Conservation (phyloP, 2,888 invertebrate genomes). For the Polydrusus cervinus region DNA sequence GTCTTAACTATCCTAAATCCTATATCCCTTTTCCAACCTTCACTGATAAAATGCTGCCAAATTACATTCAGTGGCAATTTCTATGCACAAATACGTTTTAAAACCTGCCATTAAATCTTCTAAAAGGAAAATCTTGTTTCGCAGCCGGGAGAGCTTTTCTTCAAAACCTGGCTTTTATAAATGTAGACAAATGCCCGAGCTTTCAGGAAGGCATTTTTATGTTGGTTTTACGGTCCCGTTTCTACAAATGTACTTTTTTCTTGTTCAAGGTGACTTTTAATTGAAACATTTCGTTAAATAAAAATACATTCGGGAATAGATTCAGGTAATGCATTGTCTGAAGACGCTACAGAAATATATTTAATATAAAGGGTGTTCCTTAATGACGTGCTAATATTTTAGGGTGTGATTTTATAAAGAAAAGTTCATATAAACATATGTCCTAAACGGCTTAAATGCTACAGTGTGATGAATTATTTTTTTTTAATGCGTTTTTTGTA, state of each 20-base stretch:
- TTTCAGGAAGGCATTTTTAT: slow-evolving; percentile 28
- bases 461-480: no score
- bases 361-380: no score
- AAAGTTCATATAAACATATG: no score
- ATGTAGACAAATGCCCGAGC: slow-evolving; percentile 34
- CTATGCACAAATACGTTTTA: slow-evolving; percentile 44
- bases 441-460: no score
- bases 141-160: slow-evolving; percentile 23
- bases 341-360: no score
- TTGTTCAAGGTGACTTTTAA: slow-evolving; percentile 15
- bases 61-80: slow-evolving; percentile 40
- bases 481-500: no score
- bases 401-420: no score
- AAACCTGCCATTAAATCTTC: slow-evolving; percentile 36
- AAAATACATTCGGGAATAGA: neutral
- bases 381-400: no score
- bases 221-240: slow-evolving; percentile 10
- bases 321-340: no score
- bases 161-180: slow-evolving; percentile 35
- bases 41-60: slow-evolving; percentile 23
- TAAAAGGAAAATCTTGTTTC: slow-evolving; percentile 46
- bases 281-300: neutral
- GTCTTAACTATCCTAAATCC: neutral
- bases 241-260: slow-evolving; percentile 18
- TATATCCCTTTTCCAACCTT: neutral